Conservation (phyloP, 2,888 invertebrate species). For the Acholoe squamosa region DNA sequence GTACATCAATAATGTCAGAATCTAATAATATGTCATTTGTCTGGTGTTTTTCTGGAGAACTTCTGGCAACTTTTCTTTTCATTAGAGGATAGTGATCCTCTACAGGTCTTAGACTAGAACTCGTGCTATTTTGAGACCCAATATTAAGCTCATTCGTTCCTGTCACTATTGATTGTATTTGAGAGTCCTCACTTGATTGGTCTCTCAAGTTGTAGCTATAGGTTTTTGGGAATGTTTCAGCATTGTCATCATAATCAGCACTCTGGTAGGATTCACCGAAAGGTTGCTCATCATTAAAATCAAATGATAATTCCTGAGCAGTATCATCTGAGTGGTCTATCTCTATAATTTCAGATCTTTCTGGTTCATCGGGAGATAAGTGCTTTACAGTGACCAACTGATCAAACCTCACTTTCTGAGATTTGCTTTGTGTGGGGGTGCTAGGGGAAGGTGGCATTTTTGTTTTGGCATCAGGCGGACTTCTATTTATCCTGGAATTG, state of each 20-base stretch:
- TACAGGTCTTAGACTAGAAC: not conserved
- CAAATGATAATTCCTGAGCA: not conserved
- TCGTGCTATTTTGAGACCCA: not conserved
- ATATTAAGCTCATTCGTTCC: not conserved
- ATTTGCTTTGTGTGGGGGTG: not conserved
- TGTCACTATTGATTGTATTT: not conserved
- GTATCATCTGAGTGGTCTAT: conserved; percentile 14
- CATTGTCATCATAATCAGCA: not conserved
- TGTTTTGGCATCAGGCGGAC: not conserved
- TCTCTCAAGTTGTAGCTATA: not conserved
- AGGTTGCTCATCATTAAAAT: conserved; percentile 23
- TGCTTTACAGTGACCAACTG: conserved; percentile 54
- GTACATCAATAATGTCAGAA: conserved; percentile 27
- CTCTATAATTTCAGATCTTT: not conserved
- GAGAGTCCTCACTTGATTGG: not conserved
- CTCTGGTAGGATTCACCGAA: not conserved
- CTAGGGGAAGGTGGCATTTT: not conserved
- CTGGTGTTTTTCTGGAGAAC: not conserved
- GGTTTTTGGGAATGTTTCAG: conserved; percentile 23
- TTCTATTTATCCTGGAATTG: not conserved
- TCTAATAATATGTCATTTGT: conserved; percentile 15
- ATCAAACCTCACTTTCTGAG: conserved; percentile 42
- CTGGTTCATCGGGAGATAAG: conserved; percentile 35
- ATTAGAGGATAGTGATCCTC: not conserved
- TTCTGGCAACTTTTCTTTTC: conserved; percentile 25